Base-by-base conservation (phyloP, 2,888 invertebrate species). In the Aporophyla lueneburgensis region DNA sequence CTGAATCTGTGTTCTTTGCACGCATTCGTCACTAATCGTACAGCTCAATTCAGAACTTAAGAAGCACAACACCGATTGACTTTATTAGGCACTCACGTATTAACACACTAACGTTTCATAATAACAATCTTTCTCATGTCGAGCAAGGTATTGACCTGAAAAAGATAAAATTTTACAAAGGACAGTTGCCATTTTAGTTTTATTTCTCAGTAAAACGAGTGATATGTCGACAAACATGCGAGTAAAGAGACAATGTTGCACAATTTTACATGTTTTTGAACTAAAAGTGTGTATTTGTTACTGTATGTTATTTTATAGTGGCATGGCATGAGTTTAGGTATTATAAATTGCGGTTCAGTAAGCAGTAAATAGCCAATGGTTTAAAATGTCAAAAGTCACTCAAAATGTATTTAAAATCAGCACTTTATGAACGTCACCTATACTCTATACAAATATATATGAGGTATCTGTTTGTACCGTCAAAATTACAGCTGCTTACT, bases 231-330 rank as follows among this genome's bases (percentile, higher is more conserved):
- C 46, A 84, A 80, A 81, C 53, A 67, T 43, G 56, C 12, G 3
- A 33, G 43, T 66, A 21, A 46, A 72, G 43, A 33, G 9, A 84
- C 80, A 56, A 24, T 66, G 84, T 84, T 62, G 46, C 62, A n/a
- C 12, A 56, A 69, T 33, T 69, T 84, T 56, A 69, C 21, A 2
- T 58, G 56, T 54, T 65, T 67, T 53, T n/a, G n/a, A 61, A 61
- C 33, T 21, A 0, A 79, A 75, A 58, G 5, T 33, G 3, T 46
- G 7, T 19, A 43, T 56, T 63, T 51, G 51, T 51, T 46, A 74
- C 33, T 5, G n/a, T 2, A 6, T 14, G 21, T 4, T 24, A 40
- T 16, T 24, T 74, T 24, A 40, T 33, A 19, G n/a, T 6, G 9
- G 4, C 5, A 3, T 3, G 2, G 19, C 5, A 27, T 54, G 21